Conservation (phyloP, 2,113 vertebrate species). For the Panthera tigris region DNA sequence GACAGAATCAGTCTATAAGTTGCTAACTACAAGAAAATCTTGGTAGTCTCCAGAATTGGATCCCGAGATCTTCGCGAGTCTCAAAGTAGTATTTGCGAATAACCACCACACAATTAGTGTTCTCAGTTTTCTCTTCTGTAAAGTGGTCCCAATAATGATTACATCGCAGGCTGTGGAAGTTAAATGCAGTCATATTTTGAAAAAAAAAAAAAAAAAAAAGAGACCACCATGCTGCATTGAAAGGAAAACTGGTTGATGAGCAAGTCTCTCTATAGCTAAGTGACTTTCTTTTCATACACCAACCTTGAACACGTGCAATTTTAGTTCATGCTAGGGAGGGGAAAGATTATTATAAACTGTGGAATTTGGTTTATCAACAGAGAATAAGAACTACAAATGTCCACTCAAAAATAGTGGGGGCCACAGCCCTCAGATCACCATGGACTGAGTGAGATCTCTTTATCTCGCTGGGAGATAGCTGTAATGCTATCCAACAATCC, state of each 20-base stretch:
- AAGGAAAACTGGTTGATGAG: neutral
- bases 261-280: neutral
- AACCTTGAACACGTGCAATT: neutral
- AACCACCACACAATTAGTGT: neutral
- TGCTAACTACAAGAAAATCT: neutral
- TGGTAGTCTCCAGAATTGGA: neutral
- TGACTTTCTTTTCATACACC: neutral
- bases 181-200: neutral
- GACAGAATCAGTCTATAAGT: neutral
- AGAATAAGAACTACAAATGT: neutral
- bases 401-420: neutral
- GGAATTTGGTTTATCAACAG: neutral
- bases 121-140: neutral
- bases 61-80: neutral
- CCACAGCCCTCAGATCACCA: neutral
- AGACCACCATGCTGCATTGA: neutral
- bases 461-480: neutral
- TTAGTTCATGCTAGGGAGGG: neutral
- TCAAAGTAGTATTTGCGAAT: neutral
- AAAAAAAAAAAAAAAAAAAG: neutral
- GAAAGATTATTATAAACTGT: neutral
- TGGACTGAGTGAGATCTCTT: neutral
- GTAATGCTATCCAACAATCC: neutral
- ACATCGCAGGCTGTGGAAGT: neutral
- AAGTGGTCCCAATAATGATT: neutral